Conservation (phyloP, 2,888 invertebrate genomes). For the Pterostichus madidus region DNA sequence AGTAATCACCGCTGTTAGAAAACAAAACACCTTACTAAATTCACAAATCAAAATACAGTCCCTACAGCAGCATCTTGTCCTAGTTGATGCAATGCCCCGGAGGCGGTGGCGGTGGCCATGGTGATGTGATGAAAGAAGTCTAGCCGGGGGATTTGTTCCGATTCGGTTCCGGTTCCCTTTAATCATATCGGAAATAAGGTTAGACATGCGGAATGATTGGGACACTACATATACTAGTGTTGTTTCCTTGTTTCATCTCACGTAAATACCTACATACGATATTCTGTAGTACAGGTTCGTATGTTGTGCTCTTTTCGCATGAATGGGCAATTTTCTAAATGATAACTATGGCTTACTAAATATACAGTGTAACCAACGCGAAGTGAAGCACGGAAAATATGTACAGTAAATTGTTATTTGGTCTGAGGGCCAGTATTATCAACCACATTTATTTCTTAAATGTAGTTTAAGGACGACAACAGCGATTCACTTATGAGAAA, state of each 20-base stretch:
- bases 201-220: slow-evolving; percentile 77
- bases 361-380: too few species aligned
- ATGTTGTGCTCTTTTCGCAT: too few species aligned
- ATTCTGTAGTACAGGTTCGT: background rate
- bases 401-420: too few species aligned
- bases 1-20: background rate
- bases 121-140: slow-evolving; percentile 67
- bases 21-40: background rate
- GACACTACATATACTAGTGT: slow-evolving; percentile 66
- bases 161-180: slow-evolving; percentile 73
- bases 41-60: background rate
- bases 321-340: too few species aligned
- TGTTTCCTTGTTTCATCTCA: slow-evolving; percentile 48
- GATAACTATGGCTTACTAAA: too few species aligned
- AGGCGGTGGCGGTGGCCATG: slow-evolving; percentile 9
- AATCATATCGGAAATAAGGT: slow-evolving; percentile 76
- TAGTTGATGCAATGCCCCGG: background rate
- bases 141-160: slow-evolving; percentile 74
- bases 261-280: slow-evolving; percentile 50
- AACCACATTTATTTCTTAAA: too few species aligned
- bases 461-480: too few species aligned
- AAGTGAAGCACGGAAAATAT: too few species aligned
- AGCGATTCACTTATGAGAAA: too few species aligned
- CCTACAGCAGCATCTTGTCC: background rate
- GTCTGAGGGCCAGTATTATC: too few species aligned